Conservation (phyloP, 2,113 vertebrate species). For the Alethe castanea region DNA sequence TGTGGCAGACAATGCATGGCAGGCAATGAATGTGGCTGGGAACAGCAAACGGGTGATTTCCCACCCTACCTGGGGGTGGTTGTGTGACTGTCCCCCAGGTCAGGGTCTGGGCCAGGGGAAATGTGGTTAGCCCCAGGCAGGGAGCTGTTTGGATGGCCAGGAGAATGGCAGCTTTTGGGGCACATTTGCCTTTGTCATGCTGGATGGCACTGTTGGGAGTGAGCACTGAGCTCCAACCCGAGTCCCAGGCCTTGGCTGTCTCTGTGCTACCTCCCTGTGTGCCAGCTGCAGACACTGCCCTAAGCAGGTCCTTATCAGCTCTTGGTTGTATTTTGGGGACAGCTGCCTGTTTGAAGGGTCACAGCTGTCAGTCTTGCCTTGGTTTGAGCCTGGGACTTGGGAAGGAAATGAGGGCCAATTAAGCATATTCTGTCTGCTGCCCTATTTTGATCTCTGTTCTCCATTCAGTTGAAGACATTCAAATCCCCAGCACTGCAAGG, state of each 20-base stretch:
- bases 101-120: neutral
- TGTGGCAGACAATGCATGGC: neutral
- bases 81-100: neutral
- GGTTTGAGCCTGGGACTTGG: neutral
- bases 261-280: neutral
- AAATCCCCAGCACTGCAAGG: neutral
- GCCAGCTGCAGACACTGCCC: accelerated
- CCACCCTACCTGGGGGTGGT: accelerated
- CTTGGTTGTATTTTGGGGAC: neutral
- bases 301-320: neutral
- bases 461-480: neutral
- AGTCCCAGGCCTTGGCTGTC: neutral
- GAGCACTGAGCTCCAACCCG: neutral
- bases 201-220: accelerated
- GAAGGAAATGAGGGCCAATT: neutral
- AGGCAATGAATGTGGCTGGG: neutral
- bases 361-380: neutral
- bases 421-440: neutral
- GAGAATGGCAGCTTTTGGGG: neutral
- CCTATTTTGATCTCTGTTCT: neutral
- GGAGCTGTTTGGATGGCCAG: neutral
- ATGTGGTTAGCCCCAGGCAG: neutral
- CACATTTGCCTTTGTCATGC: neutral
- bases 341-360: neutral
- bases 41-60: neutral